These are phyloP conservation scores for Poecilia gillii DNA, from an alignment of 2,797 vertebrate species.

Conservation along the genomic window DNA sequence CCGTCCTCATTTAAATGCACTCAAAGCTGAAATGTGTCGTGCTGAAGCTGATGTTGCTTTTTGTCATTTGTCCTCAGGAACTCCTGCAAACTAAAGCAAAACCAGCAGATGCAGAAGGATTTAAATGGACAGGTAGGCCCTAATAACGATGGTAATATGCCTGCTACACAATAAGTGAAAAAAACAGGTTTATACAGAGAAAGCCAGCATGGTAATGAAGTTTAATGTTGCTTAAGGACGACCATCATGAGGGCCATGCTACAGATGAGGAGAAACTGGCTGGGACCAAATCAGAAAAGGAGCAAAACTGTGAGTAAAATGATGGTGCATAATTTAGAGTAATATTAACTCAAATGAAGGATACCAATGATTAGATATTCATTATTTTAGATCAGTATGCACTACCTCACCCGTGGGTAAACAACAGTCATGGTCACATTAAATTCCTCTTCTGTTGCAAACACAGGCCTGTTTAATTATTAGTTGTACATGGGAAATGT, in stretches of 20 bases:
- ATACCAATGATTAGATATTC: constrained; percentile 28
- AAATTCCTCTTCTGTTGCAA: constrained; percentile 29
- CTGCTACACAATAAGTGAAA: neutral
- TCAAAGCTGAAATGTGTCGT: constrained; percentile 5
- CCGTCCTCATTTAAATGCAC: constrained; percentile 33
- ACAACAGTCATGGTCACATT: constrained; percentile 20
- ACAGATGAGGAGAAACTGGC: constrained; percentile 94
- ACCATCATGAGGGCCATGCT: constrained; percentile 82
- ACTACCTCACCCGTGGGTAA: constrained; percentile 31
- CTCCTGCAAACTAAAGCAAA: constrained; percentile 88
- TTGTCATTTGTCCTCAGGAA: constrained; percentile 77
- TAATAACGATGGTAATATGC: neutral
- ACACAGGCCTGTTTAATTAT: constrained; percentile 27
- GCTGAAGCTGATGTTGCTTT: constrained; percentile 38
- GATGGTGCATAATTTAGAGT: constrained; percentile 1
- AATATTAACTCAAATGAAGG: neutral
- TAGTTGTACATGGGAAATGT: constrained; percentile 31
- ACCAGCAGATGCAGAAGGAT: constrained; percentile 77
- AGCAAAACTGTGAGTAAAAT: constrained; percentile 69
- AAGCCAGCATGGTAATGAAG: constrained; percentile 1
- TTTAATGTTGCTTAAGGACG: constrained; percentile 73
- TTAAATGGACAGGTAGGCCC: constrained; percentile 76
- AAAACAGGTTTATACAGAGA: neutral
- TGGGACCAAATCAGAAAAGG: constrained; percentile 75
- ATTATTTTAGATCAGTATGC: constrained; percentile 36